Conservation (phyloP, 2,797 vertebrate species). For the Crocodylus rhombifer region DNA sequence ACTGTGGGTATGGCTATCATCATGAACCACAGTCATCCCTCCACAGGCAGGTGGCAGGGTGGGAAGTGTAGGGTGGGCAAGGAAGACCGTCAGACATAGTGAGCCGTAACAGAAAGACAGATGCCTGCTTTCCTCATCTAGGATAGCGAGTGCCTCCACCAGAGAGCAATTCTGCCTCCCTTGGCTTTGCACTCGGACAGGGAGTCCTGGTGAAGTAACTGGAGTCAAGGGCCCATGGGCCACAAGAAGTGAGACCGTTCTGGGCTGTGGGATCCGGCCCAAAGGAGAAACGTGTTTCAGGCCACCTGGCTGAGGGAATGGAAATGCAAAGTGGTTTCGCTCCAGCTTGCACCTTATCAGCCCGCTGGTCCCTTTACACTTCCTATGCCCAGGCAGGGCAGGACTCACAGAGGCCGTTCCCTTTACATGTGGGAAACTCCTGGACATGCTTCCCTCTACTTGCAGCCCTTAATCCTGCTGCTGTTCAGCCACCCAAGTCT, state of each 20-base stretch:
- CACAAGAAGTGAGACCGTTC: rapidly evolving
- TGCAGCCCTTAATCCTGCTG: background rate
- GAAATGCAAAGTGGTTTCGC: background rate
- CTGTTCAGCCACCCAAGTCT: too few relatives aligned
- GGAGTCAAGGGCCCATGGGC: background rate
- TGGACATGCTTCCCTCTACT: background rate
- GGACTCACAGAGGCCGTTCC: background rate
- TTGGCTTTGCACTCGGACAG: background rate
- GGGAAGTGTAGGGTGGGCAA: background rate
- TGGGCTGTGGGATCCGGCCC: background rate
- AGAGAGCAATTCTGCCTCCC: background rate
- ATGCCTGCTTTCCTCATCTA: background rate
- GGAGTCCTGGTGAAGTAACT: background rate
- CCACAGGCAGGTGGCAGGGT: background rate
- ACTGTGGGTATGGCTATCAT: background rate
- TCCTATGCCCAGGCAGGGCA: too few relatives aligned
- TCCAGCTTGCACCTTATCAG: background rate
- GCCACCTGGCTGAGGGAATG: background rate
- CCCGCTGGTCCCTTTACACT: background rate
- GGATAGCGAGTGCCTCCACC: background rate
- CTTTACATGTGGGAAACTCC: too few relatives aligned
- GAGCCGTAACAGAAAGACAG: background rate
- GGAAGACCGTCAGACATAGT: too few relatives aligned
- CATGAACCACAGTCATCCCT: background rate
- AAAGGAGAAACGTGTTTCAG: too few relatives aligned